Conservation (phyloP, 2,113 vertebrate species). For the Myotis brandtii region DNA sequence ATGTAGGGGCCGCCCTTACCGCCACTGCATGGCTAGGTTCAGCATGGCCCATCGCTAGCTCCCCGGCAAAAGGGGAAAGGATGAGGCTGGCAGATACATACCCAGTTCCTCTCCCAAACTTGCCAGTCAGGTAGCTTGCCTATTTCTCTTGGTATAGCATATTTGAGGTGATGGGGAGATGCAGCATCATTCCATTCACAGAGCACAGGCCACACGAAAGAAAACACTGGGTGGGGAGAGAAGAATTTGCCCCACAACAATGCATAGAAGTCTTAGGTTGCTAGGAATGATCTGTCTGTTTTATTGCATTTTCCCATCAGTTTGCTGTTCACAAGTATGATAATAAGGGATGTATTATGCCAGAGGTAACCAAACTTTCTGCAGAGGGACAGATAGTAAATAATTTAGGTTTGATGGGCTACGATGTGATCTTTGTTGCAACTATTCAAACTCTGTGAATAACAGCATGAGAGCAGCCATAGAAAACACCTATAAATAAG, state of each 20-base stretch:
- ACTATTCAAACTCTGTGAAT: background rate
- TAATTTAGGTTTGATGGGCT: background rate
- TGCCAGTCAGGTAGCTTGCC: background rate
- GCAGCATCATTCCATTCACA: background rate
- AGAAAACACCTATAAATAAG: background rate
- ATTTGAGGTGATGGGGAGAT: background rate
- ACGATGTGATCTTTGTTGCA: background rate
- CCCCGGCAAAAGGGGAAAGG: background rate
- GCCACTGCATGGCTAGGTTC: no score
- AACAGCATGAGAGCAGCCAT: background rate
- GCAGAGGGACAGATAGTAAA: background rate
- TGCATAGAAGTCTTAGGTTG: background rate
- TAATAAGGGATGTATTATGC: background rate
- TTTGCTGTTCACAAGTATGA: background rate
- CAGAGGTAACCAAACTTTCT: background rate
- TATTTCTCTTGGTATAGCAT: background rate
- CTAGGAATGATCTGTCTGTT: background rate
- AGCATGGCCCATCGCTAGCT: background rate
- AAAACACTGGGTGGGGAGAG: background rate
- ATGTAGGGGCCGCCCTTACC: background rate
- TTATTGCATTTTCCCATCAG: background rate
- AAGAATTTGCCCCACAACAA: background rate
- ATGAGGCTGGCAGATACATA: background rate
- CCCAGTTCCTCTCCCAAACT: background rate
- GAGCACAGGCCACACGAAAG: background rate